Evolutionary conservation across 2,888 invertebrate species (phyloP), one percentile per base, ranked within the genome.

Genomic region (Priocnemis perturbator): DNA sequence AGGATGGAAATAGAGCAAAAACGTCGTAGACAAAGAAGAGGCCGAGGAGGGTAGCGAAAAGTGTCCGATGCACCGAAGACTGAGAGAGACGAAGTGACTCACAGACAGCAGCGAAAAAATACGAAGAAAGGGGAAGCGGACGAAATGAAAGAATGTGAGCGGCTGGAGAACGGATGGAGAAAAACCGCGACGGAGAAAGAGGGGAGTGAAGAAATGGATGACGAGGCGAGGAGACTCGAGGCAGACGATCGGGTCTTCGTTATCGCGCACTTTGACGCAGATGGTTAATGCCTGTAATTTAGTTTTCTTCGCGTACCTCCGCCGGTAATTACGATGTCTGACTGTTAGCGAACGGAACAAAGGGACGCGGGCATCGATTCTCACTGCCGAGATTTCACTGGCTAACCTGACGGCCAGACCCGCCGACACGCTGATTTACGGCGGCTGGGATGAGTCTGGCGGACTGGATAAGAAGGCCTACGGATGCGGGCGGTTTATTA

Each of bases 241-340:
- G 5, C n/a, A 37, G 37, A 37, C 37, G 37, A 37, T 37, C 1
- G 14, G 14, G 1, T 37, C 37, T 37, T 37, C 37, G 7, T 11
- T 37, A 75, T 77, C 62, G 48, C 64, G 58, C 59, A 67, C 64
- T 74, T 68, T 55, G 20, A 26, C 61, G 21, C 56, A 56, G 58
- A 58, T 63, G 74, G 63, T 79, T 77, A 77, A 72, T 65, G 44
- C 73, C 66, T 69, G 70, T 78, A 79, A 78, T 78, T 78, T 77
- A 77, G 67, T 57, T 67, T 74, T 75, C 60, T 63, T 67, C 59
- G 45, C 64, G 56, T 58, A 69, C 57, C 64, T 60, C n/a, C 17
- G 23, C 50, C 59, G 55, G 53, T 52, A 63, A 63, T 67, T 63
- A 57, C 44, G 20, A 48, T 55, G 56, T 23, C n/a, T 56, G 58